Evolutionary conservation across 2,888 invertebrate species (phyloP).

Genomic region (Celastrina argiolus): DNA sequence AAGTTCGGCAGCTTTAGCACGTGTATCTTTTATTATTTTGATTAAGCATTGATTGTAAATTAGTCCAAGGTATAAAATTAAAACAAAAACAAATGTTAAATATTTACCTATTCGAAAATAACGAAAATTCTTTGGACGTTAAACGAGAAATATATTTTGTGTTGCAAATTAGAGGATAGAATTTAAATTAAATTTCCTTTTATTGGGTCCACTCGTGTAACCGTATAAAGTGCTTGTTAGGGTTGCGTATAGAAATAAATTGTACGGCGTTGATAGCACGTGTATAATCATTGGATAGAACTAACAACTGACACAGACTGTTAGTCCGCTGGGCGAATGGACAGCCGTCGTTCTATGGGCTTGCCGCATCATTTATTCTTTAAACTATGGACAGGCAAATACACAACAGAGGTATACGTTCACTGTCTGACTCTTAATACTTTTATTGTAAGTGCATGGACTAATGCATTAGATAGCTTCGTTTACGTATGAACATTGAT

Average conservation of each 20-base stretch:
- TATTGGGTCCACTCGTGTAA: background rate
- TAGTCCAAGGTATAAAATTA: background rate
- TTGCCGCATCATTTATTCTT: constrained; percentile 22
- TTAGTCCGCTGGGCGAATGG: constrained; percentile 19
- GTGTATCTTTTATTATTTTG: no score
- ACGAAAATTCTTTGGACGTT: background rate
- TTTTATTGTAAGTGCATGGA: no score
- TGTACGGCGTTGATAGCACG: constrained; percentile 11
- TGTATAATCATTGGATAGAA: constrained; percentile 13
- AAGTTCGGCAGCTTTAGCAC: no score
- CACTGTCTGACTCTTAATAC: background rate
- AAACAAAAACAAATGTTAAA: background rate
- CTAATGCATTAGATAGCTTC: no score
- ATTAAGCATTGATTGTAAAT: no score
- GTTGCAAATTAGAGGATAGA: background rate
- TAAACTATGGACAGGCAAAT: constrained; percentile 7
- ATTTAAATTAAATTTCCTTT: background rate
- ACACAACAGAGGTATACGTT: background rate
- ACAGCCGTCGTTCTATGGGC: constrained; percentile 20
- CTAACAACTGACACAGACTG: constrained; percentile 13
- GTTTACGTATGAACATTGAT: no score
- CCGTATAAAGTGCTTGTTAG: background rate
- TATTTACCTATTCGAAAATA: background rate
- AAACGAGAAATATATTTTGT: background rate
- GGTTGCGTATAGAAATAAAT: constrained; percentile 18